Base-by-base conservation (phyloP, 2,113 vertebrate genomes). In the Siniperca knerii region DNA sequence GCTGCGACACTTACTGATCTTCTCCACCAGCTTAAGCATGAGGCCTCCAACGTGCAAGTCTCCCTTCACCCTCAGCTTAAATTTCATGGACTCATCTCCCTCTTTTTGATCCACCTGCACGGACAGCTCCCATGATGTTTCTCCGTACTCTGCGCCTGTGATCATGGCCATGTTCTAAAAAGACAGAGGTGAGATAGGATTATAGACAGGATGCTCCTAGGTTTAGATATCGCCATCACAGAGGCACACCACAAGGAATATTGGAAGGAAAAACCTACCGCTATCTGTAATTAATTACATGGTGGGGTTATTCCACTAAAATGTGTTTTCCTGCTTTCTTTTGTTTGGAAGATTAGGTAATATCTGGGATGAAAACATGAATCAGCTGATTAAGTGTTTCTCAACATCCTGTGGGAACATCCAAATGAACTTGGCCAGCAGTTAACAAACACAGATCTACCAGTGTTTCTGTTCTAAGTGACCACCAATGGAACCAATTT, bases 11-110 rank as follows among this genome's bases (percentile, higher is more conserved):
- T 97, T 95, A 99, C 98, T 93, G 90, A 98, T 98, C 93, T 96
- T 70, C 87, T 99, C 98, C 88, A 98, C 98, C 88, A 99, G 92
- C 88, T 96, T 98, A 57, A 99, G 97, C 97, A 99, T 99, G 91
- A 99, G 93, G 76, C 98, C 98, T 60, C 98, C 98, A 10, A 99
- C 75, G 67, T 99, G 98, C 87, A 98, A 96, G 87, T 98, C 97
- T 64, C 98, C 98, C 0, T 97, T 96, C 77, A 99, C 97, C 65
- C 75, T 93, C 67, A 99, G 89, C 0, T 69, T 91, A 69, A 96
- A 74, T 7, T 91, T 93, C 84, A 95, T 95, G 75, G 84, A 69
- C 75, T 95, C 87, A 0, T 90, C 94, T 75, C 95, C 93, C 12
- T 88, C 75, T 4, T 93, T 96, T 77, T 97, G 96, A 87, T 99